These are phyloP conservation scores for Pogonophryne albipinna DNA, from an alignment of 2,797 vertebrate genomes.

Conservation along the genomic window DNA sequence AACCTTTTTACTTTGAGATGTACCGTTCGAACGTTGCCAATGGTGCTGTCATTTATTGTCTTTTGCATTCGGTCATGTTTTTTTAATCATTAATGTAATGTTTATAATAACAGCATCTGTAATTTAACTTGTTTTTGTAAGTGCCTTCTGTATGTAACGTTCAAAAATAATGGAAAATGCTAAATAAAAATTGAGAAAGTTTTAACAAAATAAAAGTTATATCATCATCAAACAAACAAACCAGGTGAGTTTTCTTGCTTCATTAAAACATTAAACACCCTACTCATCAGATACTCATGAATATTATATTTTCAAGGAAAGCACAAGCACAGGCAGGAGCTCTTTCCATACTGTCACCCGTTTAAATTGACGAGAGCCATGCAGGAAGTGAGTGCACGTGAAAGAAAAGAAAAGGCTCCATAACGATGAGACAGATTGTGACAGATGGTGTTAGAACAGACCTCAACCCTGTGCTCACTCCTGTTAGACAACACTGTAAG, in stretches of 20 bases:
- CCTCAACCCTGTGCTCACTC: conserved; percentile 41
- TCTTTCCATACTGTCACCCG: conserved; percentile 41
- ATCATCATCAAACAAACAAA: conserved; percentile 62
- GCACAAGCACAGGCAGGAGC: conserved; percentile 9
- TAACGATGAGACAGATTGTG: background rate
- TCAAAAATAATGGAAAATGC: conserved; percentile 65
- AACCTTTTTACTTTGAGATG: conserved; percentile 83
- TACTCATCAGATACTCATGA: background rate
- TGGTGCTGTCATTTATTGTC: conserved; percentile 84
- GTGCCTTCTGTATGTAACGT: conserved; percentile 96
- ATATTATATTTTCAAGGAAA: conserved; percentile 41
- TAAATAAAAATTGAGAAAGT: conserved; percentile 75
- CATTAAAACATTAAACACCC: background rate
- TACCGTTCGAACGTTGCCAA: conserved; percentile 86
- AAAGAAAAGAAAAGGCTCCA: conserved; percentile 41
- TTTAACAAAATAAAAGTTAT: conserved; percentile 80
- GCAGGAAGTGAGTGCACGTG: conserved; percentile 33
- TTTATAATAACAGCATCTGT: conserved; percentile 84
- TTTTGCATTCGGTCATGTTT: conserved; percentile 75
- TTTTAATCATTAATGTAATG: conserved; percentile 79
- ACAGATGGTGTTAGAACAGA: conserved; percentile 69
- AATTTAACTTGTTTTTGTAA: conserved; percentile 93
- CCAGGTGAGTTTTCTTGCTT: conserved; percentile 6
- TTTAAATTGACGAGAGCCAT: conserved; percentile 13
- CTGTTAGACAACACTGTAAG: conserved; percentile 53